Evolutionary conservation across 2,888 invertebrate genomes (phyloP), one percentile per base, ranked within the genome.

Genomic region (Oscheius sp.): DNA sequence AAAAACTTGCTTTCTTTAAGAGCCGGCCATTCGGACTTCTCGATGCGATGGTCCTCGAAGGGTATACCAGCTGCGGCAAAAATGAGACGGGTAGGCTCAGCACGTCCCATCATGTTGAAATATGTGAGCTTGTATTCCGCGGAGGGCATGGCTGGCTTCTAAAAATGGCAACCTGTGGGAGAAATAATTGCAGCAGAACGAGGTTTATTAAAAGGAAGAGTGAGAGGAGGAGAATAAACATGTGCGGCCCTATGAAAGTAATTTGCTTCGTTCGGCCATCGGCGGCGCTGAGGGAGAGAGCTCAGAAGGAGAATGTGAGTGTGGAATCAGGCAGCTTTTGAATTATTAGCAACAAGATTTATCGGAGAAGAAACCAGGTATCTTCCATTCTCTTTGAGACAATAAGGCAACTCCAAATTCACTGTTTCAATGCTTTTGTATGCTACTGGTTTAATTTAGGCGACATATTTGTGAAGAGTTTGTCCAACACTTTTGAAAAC

Each of bases 71-170:
- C 80, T n/a, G 76, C 79, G 11, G 81, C 81, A 58, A 83, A 83
- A 42, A 83, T 80, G 47, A 83, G 73, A 2, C 83, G 72, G 5
- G 78, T 76, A 29, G 83, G 83, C 71, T 83, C 83, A 9, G 83
- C 83, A 3, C 81, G 71, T 35, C 83, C 83, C 83, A 83, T 83
- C 75, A 78, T 79, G 60, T 83, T 80, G 76, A 83, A 83, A 76
- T 83, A 83, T 50, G 74, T 75, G 51, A 83, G 77, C 58, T 80
- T 81, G 78, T 80, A 83, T 60, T 77, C 76, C 57, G 79, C 5
- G 9, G n/a, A 13, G 4, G 53, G 32, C 32, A 42, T 42, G 0
- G 42, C 7, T 5, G 58, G 32, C 58, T 29, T 58, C 58, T 58
- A 58, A 58, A 42, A 42, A 58, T 33, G 21, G 11, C 58, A 32